Evolutionary conservation across 2,888 invertebrate species (phyloP), one percentile per base, ranked within the genome.

Genomic region (Aproaerema taeniolella): DNA sequence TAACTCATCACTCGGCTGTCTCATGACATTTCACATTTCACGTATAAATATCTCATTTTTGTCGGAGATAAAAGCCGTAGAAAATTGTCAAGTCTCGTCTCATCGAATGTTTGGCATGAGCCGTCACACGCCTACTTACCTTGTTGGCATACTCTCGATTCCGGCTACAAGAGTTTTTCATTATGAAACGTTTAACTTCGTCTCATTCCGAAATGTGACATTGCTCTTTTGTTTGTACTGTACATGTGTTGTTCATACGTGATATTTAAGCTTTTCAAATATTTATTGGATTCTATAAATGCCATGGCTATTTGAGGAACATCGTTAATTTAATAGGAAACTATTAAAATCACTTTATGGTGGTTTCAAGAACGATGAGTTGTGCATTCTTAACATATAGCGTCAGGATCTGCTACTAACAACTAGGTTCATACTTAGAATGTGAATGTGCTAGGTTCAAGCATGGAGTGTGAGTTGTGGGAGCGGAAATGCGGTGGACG

Each of bases 81-180:
- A 57, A 55, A 63, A 64, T 62, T 58, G 59, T 65, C 59, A 55
- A 49, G 61, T 65, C 55, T 60, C 57, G 55, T 59, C 58, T 58
- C 60, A 51, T 64, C 58, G 63, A 58, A 63, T 60, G 61, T 68
- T 77, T 71, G 73, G 68, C 69, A 69, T 67, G 56, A 60, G 59
- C 63, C 58, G 61, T 69, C 68, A 59, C 56, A 64, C 72, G 70
- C 69, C 70, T 69, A 73, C 74, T 71, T 69, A 58, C 51, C 56
- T 58, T 55, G 47, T 58, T 61, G 66, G 66, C 61, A 61, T 64
- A 54, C 39, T 39, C 58, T 60, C 53, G 49, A 58, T 61, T 59
- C 49, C 50, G 54, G 47, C 55, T 55, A 45, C 39, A 44, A 52
- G 49, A 57, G 53, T 58, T 58, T 61, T 52, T 54, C 49, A 58